Base-by-base conservation (phyloP, 2,888 invertebrate species). In the Oscheius onirici region DNA sequence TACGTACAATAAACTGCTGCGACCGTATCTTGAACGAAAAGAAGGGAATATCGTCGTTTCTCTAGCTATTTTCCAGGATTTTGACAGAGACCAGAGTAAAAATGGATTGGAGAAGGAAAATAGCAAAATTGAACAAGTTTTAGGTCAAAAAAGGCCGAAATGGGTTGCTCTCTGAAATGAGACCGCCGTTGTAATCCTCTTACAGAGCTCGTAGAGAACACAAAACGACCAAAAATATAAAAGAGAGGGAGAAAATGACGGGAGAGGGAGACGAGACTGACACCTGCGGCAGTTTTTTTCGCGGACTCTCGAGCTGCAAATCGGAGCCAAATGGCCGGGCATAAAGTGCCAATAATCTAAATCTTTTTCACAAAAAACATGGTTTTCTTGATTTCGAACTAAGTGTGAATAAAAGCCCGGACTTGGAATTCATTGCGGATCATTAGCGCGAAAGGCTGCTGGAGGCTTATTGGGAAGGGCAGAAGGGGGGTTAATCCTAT, bases 111-210 rank as follows among this genome's bases (percentile, higher is more conserved):
- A 51, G 17, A 17, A 51, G 24, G 3, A 24, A 20, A 52, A 52
- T 3, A 17, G 20, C 20, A 22, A 52, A 13, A 52, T 0, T 20
- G 13, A 22, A 1, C 5, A 20, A 5, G 22, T 22, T 52, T 52
- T 24, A n/a, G 26, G 22, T 5, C 10, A 55, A 55, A 34, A 11
- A 34, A 28, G 55, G 2, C 13, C 11, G 6, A 26, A 24, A 24
- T 26, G 26, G n/a, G 13, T 13, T 26, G 28, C 26, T 3, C 28
- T 10, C 2, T 3, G 1, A 8, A 11, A 26, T 34, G 34, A 34
- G 34, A 26, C 49, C 15, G 15, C 58, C 58, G 63, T 63, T 63
- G 63, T 63, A 63, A 63, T 63, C 63, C 63, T 17, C 63, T 63
- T 63, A 34, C 34, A 63, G 63, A 63, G 63, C 46, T 44, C 63